These are phyloP conservation scores for Stichopus horrens DNA, from an alignment of 53 echinoderm and acorn worm genomes.

Conservation along the genomic window DNA sequence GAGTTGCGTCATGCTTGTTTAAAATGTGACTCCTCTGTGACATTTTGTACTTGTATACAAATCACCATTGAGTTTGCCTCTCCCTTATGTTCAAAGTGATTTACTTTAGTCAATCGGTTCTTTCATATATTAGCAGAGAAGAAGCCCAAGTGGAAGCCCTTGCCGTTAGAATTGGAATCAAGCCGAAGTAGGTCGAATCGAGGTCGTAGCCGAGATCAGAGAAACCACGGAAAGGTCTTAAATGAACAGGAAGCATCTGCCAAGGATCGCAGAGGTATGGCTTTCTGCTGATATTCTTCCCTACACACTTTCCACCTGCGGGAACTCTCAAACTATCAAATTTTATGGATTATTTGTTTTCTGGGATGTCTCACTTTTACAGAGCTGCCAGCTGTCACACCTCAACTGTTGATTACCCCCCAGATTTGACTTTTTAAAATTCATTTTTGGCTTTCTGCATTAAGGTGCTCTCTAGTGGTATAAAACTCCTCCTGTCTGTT, in stretches of 20 bases:
- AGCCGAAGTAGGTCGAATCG: conserved; percentile 60
- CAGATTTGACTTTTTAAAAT: too few relatives aligned
- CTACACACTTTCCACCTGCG: background rate
- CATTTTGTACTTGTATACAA: too few relatives aligned
- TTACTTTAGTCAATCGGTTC: background rate
- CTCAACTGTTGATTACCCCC: too few relatives aligned
- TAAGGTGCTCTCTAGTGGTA: too few relatives aligned
- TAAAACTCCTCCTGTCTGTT: background rate
- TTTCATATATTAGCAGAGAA: conserved; percentile 61
- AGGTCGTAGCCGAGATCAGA: conserved; percentile 43
- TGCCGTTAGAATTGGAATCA: conserved; percentile 75
- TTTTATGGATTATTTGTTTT: too few relatives aligned
- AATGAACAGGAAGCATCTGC: conserved; percentile 38
- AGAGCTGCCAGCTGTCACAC: too few relatives aligned
- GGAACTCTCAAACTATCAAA: too few relatives aligned
- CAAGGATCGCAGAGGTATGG: conserved; percentile 59
- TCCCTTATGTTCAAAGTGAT: background rate
- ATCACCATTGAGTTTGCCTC: background rate
- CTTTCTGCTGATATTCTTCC: background rate
- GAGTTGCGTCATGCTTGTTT: too few relatives aligned
- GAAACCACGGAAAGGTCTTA: conserved; percentile 53
- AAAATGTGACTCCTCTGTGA: too few relatives aligned
- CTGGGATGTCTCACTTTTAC: too few relatives aligned
- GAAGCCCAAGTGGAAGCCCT: conserved; percentile 96
- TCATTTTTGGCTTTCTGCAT: too few relatives aligned